phyloP scores from a whole-genome alignment of 2,113 vertebrate genomes.

The Stegostoma tigrinum region DNA sequence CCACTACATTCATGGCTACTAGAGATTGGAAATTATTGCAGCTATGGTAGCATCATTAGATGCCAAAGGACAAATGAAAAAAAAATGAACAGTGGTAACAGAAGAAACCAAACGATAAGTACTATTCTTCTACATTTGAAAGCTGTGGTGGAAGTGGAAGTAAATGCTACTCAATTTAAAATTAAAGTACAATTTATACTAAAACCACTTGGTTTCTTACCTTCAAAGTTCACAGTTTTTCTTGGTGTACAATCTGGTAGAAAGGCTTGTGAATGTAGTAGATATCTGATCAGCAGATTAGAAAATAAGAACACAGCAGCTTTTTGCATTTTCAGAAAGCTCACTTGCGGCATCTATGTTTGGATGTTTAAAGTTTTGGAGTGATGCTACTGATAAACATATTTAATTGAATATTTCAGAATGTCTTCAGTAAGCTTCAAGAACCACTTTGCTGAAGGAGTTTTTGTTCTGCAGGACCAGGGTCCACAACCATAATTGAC shows the following conservation, averaged over 20 bases:
- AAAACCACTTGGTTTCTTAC: conserved; percentile 41
- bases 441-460: conserved; percentile 13
- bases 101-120: not conserved
- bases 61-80: not conserved
- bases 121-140: not conserved
- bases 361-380: not conserved
- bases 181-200: not conserved
- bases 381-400: not conserved
- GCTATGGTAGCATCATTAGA: not conserved
- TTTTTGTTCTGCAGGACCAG: not conserved
- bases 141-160: not conserved
- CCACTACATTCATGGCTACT: not conserved
- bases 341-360: not conserved
- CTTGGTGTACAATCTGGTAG: conserved; percentile 41
- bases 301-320: conserved; percentile 21
- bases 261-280: conserved; percentile 18
- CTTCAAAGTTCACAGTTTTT: conserved; percentile 46
- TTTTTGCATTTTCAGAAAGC: conserved; percentile 34
- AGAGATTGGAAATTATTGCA: not conserved
- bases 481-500: not conserved
- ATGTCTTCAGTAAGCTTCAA: not conserved
- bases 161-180: not conserved
- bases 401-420: not conserved
- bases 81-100: not conserved
- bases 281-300: conserved; percentile 39